Evolutionary conservation across 2,797 vertebrate species (phyloP).

Genomic region (Potorous gilbertii): DNA sequence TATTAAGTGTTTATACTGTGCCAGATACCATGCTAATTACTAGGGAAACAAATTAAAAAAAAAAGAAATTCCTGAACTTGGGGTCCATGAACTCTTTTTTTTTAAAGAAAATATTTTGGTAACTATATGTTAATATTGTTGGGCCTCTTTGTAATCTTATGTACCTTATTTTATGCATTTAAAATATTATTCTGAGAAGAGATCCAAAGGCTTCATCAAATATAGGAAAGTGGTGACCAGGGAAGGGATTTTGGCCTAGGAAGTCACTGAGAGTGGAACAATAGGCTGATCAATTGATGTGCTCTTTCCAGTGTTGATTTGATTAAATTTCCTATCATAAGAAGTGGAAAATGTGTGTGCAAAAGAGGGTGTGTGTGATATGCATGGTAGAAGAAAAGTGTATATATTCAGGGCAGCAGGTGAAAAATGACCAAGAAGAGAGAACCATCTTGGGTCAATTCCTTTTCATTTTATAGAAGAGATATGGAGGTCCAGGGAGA

Average conservation of each 20-base stretch:
- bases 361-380: neutral
- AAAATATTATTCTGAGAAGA: neutral
- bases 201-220: neutral
- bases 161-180: neutral
- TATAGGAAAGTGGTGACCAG: neutral
- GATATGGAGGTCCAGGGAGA: neutral
- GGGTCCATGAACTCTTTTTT: neutral
- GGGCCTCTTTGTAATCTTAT: neutral
- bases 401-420: neutral
- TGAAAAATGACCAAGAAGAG: neutral
- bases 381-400: neutral
- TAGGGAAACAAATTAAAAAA: neutral
- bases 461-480: neutral
- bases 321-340: neutral
- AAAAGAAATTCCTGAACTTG: neutral
- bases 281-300: neutral
- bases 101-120: neutral
- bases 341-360: neutral
- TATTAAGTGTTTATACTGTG: neutral
- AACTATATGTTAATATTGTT: neutral
- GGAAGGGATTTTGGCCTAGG: neutral
- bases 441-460: neutral
- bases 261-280: neutral
- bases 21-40: neutral
- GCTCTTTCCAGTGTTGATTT: neutral